A percentile compares a stretch with the other conserved stretches of the same genome.
These are phyloP conservation scores for Amblyteles armatorius DNA, from an alignment of 2,888 invertebrate species.

Conservation along the genomic window DNA sequence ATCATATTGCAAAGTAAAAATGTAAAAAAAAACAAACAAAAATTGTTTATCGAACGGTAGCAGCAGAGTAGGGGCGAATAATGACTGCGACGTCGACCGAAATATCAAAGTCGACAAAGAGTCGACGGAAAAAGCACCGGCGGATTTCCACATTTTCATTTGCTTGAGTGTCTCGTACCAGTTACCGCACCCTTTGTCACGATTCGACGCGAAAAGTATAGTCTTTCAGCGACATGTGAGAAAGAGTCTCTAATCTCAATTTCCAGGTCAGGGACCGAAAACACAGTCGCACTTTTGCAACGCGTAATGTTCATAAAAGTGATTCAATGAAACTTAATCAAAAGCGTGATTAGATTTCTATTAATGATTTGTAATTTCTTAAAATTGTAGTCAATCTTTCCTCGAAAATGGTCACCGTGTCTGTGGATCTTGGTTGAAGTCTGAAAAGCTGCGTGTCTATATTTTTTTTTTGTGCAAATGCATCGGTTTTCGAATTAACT, in stretches of 20 bases:
- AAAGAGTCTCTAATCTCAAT: not conserved
- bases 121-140: not conserved
- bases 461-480: not conserved
- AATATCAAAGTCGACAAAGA: slow-evolving; percentile 8
- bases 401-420: not conserved
- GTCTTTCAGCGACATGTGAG: not conserved
- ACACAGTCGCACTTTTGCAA: not conserved
- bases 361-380: not conserved
- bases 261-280: not conserved
- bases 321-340: not conserved
- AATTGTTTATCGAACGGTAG: not conserved
- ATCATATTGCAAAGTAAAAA: not conserved
- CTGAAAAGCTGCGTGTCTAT: not conserved
- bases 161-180: not conserved
- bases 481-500: not conserved
- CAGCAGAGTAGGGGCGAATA: not conserved
- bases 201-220: not conserved
- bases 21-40: not conserved
- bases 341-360: not conserved
- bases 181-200: not conserved
- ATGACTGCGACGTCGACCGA: not conserved
- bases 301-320: not conserved
- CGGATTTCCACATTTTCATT: not conserved
- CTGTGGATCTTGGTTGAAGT: not conserved
- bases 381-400: not conserved